These are phyloP conservation scores for Hydrolagus colliei DNA, from an alignment of 2,797 vertebrate genomes.

Conservation along the genomic window DNA sequence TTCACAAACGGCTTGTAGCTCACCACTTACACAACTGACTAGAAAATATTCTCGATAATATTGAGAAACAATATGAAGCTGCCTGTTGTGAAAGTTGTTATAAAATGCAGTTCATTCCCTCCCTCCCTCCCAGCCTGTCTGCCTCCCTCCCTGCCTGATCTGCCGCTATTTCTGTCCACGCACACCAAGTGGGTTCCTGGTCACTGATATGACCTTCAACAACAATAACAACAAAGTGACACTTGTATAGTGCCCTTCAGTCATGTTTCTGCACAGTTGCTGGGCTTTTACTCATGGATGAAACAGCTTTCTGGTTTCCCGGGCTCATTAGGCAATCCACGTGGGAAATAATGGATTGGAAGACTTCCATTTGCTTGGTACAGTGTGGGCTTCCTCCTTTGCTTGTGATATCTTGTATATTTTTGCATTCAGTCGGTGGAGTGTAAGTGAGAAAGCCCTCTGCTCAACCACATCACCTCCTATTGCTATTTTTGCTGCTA, in stretches of 20 bases:
- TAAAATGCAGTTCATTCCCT: conserved; percentile 33
- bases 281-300: background rate
- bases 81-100: conserved; percentile 33
- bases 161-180: background rate
- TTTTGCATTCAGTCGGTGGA: background rate
- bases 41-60: background rate
- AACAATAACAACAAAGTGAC: too few relatives aligned
- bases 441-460: too few relatives aligned
- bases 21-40: background rate
- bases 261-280: background rate
- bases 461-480: background rate
- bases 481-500: too few relatives aligned
- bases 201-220: background rate
- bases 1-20: background rate
- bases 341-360: background rate
- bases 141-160: conserved; percentile 34
- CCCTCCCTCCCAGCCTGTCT: conserved; percentile 39
- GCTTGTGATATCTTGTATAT: background rate
- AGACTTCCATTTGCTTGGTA: background rate
- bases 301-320: too few relatives aligned
- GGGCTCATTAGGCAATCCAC: background rate
- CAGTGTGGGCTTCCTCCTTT: background rate
- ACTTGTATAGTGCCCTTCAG: too few relatives aligned
- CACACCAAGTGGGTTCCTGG: too few relatives aligned
- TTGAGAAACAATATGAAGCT: background rate